phyloP scores from a whole-genome alignment of 2,888 invertebrate species.

The Macrophya annulata region DNA sequence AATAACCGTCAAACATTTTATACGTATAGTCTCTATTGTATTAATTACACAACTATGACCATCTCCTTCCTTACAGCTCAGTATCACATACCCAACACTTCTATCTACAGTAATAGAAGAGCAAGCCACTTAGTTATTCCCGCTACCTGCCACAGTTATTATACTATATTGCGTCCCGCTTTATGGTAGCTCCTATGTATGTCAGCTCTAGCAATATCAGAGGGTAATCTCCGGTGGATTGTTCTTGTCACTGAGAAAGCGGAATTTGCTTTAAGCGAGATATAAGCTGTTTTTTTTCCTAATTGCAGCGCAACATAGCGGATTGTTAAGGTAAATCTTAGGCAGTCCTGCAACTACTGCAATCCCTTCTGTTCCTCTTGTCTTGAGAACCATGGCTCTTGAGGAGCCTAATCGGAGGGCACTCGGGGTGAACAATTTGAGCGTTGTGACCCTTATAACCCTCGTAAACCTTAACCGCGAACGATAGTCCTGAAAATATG shows the following conservation, averaged over 20 bases:
- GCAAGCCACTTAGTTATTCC: slow-evolving; percentile 44
- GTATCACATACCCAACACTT: background rate
- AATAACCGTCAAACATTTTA: slow-evolving; percentile 10
- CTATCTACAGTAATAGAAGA: slow-evolving; percentile 24
- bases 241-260: slow-evolving; percentile 24
- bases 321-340: slow-evolving; percentile 11
- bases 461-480: slow-evolving; percentile 18
- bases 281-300: slow-evolving; percentile 25
- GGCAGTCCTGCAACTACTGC: background rate
- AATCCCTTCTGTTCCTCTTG: slow-evolving; percentile 13
- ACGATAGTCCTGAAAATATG: slow-evolving; percentile 14
- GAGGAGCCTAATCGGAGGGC: slow-evolving; percentile 29
- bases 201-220: slow-evolving; percentile 23
- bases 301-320: background rate
- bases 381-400: slow-evolving; percentile 18
- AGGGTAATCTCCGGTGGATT: slow-evolving; percentile 30
- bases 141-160: slow-evolving; percentile 35
- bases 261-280: slow-evolving; percentile 38
- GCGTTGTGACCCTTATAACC: slow-evolving; percentile 19
- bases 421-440: slow-evolving; percentile 40
- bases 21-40: slow-evolving; percentile 22
- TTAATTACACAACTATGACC: slow-evolving; percentile 46
- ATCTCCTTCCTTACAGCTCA: background rate
- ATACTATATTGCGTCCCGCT: slow-evolving; percentile 37
- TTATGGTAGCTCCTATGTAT: background rate